phyloP scores from a whole-genome alignment of 2,797 vertebrate genomes.

The Choloepus didactylus region DNA sequence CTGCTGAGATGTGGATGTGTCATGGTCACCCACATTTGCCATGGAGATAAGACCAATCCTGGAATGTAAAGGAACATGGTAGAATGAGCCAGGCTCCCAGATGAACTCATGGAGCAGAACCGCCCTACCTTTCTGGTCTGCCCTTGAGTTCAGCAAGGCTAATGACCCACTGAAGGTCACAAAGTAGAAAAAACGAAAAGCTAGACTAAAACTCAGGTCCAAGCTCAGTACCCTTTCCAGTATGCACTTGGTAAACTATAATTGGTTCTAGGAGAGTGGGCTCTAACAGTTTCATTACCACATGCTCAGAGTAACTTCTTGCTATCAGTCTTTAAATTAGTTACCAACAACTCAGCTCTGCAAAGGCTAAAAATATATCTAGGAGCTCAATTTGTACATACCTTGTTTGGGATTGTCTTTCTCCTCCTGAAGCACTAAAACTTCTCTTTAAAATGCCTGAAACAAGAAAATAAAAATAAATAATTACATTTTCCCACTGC shows the following conservation, averaged over 20 bases:
- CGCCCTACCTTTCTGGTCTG: neutral
- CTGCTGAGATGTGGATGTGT: neutral
- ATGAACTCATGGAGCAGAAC: neutral
- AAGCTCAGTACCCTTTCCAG: neutral
- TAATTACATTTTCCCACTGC: constrained; percentile 36
- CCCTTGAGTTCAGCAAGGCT: neutral
- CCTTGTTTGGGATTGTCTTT: constrained; percentile 85
- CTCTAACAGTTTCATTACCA: neutral
- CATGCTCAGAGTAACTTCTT: neutral
- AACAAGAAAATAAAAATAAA: constrained; percentile 73
- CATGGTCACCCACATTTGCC: neutral
- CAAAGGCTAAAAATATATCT: constrained; percentile 42
- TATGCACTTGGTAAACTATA: neutral
- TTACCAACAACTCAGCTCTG: neutral
- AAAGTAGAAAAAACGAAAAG: neutral
- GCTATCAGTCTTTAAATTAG: neutral
- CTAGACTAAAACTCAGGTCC: neutral
- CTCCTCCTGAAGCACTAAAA: constrained; percentile 86
- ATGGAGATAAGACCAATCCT: neutral
- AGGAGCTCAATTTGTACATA: constrained; percentile 77
- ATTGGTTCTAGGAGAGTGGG: neutral
- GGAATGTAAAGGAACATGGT: neutral
- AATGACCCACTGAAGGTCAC: neutral
- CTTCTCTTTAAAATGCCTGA: constrained; percentile 87
- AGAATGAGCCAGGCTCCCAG: neutral